Conservation (phyloP, 2,888 invertebrate species). For the Polydrusus pterygomalis region DNA sequence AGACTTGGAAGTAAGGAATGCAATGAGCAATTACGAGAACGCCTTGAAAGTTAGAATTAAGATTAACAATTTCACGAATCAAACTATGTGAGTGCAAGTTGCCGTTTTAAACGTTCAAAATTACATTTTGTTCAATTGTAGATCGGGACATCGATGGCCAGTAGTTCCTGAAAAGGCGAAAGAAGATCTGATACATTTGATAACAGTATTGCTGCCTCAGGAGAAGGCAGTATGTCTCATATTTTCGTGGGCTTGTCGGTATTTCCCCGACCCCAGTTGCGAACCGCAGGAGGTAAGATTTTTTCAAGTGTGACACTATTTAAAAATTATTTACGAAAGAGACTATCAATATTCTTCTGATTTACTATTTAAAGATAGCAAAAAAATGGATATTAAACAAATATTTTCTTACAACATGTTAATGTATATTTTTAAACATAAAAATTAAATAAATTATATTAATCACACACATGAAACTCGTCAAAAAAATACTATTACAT, state of each 20-base stretch:
- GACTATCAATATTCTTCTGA: too few relatives aligned
- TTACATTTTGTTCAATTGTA: constrained; percentile 27
- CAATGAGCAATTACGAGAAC: constrained; percentile 63
- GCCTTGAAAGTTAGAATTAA: constrained; percentile 56
- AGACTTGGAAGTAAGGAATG: constrained; percentile 70
- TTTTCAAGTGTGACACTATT: background rate
- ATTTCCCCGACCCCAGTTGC: constrained; percentile 59
- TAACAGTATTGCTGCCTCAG: constrained; percentile 59
- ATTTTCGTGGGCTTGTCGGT: constrained; percentile 64
- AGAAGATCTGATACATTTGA: constrained; percentile 63
- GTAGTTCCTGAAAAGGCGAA: constrained; percentile 66
- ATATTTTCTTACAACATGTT: too few relatives aligned
- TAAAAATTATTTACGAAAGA: too few relatives aligned
- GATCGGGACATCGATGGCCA: constrained; percentile 59
- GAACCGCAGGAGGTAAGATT: constrained; percentile 50
- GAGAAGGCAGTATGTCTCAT: constrained; percentile 63
- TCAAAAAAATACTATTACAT: too few relatives aligned
- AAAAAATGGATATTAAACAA: too few relatives aligned
- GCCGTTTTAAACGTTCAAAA: too few relatives aligned
- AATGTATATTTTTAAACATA: too few relatives aligned
- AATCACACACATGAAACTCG: too few relatives aligned
- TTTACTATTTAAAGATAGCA: too few relatives aligned
- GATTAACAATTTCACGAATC: constrained; percentile 53
- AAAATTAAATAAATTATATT: too few relatives aligned
- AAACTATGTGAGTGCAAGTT: constrained; percentile 56